A percentile compares a stretch with the other conserved stretches of the same genome.
phyloP scores from a whole-genome alignment of 2,797 vertebrate species.

The Petrocephalus sullivani region DNA sequence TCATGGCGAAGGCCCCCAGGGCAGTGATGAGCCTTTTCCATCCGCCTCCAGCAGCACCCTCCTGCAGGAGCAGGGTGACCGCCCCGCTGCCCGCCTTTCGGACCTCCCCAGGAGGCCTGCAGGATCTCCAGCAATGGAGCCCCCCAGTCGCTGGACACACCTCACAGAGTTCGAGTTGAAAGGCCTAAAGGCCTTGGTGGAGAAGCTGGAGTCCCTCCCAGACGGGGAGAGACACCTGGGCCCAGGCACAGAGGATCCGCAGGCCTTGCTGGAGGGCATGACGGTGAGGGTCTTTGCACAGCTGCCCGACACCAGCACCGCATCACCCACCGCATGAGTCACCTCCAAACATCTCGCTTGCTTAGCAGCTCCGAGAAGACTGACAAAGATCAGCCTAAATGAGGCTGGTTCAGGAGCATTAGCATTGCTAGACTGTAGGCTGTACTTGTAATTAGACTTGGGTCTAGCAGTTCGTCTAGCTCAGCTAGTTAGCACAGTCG shows the following conservation, averaged over 20 bases:
- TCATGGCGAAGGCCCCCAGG: conserved; percentile 52
- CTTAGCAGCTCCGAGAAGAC: neutral
- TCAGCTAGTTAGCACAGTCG: too few species aligned
- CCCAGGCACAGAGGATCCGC: conserved; percentile 80
- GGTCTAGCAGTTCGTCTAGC: too few species aligned
- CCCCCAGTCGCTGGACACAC: conserved; percentile 75
- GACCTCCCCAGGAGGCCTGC: conserved; percentile 80
- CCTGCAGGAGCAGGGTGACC: conserved; percentile 74
- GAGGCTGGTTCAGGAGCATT: too few species aligned
- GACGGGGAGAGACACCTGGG: conserved; percentile 90
- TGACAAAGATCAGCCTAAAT: too few species aligned
- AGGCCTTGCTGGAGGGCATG: conserved; percentile 84
- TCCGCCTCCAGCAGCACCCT: conserved; percentile 67
- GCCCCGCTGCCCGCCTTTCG: conserved; percentile 52
- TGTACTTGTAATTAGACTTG: too few species aligned
- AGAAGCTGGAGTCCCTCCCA: conserved; percentile 89
- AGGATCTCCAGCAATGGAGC: conserved; percentile 73
- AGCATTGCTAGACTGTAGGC: too few species aligned
- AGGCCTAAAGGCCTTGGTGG: conserved; percentile 84
- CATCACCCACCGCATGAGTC: neutral
- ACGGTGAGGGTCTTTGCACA: conserved; percentile 66
- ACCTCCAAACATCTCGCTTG: neutral
- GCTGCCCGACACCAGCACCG: neutral
- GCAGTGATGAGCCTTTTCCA: conserved; percentile 60
- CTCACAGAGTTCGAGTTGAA: conserved; percentile 89